Base-by-base conservation (phyloP, 1,140 invertebrate species). In the Eueides isabella region DNA sequence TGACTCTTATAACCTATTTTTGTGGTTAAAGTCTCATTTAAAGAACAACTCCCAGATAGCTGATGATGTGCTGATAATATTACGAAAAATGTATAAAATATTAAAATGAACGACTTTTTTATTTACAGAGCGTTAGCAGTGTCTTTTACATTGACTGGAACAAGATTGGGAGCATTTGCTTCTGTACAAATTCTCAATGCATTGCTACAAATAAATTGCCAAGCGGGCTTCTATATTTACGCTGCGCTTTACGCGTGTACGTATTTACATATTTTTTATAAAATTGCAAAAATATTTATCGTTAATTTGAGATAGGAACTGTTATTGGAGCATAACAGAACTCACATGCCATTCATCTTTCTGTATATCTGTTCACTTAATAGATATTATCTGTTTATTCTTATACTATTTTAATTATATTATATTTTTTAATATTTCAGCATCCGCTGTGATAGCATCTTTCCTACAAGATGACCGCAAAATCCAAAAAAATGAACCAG, bases 151-250 rank as follows among this genome's bases (percentile, higher is more conserved):
- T 78, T 86, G 72, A 84, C 82, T 0, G 82, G 79, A 2, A 78
- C 81, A 16, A 74, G 87, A 19, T 70, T 89, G 0, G 78, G 74
- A 4, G 75, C 75, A 1, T 86, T 91, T 62, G 83, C 75, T 0
- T 80, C 81, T 0, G 79, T 90, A 2, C 87, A 89, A 62, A 83
- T 90, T 11, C 69, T 89, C 7, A 90, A 90, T 62, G 62, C 76
- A 19, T 63, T 91, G 38, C 75, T 91, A 16, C 74, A 75, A 7
- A 79, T 41, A 38, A 85, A 84, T 70, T 91, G 89, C 70, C 80
- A 85, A 31, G 74, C 71, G 0, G 85, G 82, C 26, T 91, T 89
- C 67, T 90, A 89, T 38, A 7, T 86, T 0, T 90, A 83, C 66
- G 66, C 79, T 0, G 64, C 79, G 26, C 67, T 89, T 41, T 86